Evolutionary conservation across 2,797 vertebrate genomes (phyloP).

Genomic region (Eleutherodactylus coqui): DNA sequence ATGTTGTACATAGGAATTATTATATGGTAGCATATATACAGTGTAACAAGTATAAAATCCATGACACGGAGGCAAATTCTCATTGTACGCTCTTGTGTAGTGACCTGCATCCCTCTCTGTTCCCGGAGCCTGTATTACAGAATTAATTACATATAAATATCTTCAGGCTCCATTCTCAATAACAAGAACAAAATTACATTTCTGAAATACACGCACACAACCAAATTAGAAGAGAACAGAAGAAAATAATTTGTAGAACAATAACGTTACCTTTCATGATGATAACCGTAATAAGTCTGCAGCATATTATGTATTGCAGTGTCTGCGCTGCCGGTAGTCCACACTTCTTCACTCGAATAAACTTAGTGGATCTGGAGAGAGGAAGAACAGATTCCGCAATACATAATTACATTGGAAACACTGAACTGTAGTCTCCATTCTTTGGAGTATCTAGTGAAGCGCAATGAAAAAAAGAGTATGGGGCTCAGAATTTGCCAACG

Average conservation of each 20-base stretch:
- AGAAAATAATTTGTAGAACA: neutral
- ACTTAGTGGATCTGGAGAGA: too few species aligned
- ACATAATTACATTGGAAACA: too few species aligned
- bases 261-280: neutral
- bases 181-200: neutral
- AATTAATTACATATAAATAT: conserved; percentile 6
- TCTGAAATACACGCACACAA: neutral
- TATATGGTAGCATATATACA: too few species aligned
- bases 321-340: neutral
- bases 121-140: neutral
- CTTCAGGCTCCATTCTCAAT: neutral
- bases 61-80: neutral
- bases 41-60: too few species aligned
- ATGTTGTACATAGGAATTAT: too few species aligned
- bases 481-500: too few species aligned
- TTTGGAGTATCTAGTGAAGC: too few species aligned
- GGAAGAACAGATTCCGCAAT: too few species aligned
- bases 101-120: too few species aligned
- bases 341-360: too few species aligned
- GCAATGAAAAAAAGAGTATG: too few species aligned
- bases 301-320: neutral
- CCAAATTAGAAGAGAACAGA: neutral
- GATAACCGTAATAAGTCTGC: neutral
- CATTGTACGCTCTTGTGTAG: neutral
- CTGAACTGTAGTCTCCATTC: too few species aligned